Conservation (phyloP, 2,888 invertebrate species). For the Drosophila barbarae region DNA sequence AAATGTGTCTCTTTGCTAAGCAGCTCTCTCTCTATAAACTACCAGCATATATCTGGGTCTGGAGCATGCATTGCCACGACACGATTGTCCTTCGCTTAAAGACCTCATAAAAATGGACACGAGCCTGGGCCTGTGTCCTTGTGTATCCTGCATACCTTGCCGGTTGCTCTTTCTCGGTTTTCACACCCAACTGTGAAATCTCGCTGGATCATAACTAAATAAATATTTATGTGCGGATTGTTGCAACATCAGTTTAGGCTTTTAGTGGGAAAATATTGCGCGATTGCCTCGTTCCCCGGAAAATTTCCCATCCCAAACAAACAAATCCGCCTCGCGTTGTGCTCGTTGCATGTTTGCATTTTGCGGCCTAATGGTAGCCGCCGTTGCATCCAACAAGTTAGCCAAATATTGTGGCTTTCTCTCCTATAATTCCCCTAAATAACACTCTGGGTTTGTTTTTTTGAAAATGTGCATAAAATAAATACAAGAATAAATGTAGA, state of each 20-base stretch:
- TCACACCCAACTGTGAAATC: constrained; percentile 65
- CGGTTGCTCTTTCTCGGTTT: constrained; percentile 48
- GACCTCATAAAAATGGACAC: constrained; percentile 31
- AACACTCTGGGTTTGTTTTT: constrained; percentile 24
- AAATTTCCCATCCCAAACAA: constrained; percentile 52
- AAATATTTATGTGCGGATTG: constrained; percentile 61
- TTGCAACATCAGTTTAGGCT: constrained; percentile 59
- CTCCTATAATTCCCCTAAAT: constrained; percentile 18
- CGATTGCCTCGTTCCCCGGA: constrained; percentile 35
- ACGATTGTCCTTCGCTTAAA: constrained; percentile 48
- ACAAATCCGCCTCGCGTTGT: constrained; percentile 28
- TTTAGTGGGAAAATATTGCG: constrained; percentile 62
- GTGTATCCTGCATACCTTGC: constrained; percentile 36
- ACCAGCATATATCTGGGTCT: constrained; percentile 10
- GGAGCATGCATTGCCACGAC: not conserved
- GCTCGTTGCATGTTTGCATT: constrained; percentile 30
- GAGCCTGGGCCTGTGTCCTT: constrained; percentile 19
- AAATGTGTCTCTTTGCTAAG: not conserved
- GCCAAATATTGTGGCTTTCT: constrained; percentile 35
- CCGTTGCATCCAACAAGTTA: constrained; percentile 30
- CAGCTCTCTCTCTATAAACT: not conserved
- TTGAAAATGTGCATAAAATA: constrained; percentile 20
- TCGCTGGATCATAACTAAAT: constrained; percentile 64
- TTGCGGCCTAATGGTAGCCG: constrained; percentile 22
- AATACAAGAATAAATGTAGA: constrained; percentile 9